phyloP scores from a whole-genome alignment of 2,888 invertebrate genomes.

The Lottia scabra region DNA sequence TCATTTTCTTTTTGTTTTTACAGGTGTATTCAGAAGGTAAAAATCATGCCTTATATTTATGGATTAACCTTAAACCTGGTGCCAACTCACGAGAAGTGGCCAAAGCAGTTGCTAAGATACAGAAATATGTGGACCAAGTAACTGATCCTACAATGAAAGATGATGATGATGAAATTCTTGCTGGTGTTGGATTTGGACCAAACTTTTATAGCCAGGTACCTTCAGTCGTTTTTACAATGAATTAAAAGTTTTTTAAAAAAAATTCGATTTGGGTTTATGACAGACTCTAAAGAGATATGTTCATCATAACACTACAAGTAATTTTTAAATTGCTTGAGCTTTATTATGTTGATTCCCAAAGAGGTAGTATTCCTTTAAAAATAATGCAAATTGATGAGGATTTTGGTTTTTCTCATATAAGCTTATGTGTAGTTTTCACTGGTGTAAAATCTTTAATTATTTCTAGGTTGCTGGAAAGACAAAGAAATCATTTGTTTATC shows the following conservation, averaged over 20 bases:
- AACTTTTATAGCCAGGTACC: slow-evolving; percentile 62
- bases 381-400: no score
- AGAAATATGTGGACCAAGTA: slow-evolving; percentile 62
- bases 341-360: no score
- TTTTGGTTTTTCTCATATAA: no score
- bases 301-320: no score
- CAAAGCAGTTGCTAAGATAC: slow-evolving; percentile 56
- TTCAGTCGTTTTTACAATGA: background rate
- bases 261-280: no score
- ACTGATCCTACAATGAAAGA: slow-evolving; percentile 58
- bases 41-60: slow-evolving; percentile 67
- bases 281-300: no score
- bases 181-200: slow-evolving; percentile 69
- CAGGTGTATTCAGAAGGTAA: slow-evolving; percentile 66
- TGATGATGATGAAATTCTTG: slow-evolving; percentile 64
- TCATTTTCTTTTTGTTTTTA: background rate
- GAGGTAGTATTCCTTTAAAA: no score
- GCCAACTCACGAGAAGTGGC: slow-evolving; percentile 63
- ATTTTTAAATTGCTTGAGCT: no score
- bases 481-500: slow-evolving; percentile 53
- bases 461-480: slow-evolving; percentile 55
- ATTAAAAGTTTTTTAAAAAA: no score
- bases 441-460: no score
- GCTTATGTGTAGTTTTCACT: no score
- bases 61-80: slow-evolving; percentile 61